Evolutionary conservation across 1,140 invertebrate genomes (phyloP).

Genomic region (Drosophila persimilis): DNA sequence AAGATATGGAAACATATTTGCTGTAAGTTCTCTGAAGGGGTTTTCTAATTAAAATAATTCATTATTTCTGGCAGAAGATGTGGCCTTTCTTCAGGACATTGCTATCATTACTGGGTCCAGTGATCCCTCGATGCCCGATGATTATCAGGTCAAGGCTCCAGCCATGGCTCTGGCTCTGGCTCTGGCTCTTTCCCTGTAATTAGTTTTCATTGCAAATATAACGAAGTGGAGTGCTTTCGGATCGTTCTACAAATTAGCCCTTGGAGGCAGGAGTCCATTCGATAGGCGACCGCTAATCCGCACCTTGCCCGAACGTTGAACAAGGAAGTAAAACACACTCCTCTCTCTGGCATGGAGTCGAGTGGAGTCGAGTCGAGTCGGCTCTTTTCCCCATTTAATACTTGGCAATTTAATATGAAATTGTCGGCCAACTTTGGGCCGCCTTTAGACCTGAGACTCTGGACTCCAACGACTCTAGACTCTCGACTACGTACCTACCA

Average conservation of each 20-base stretch:
- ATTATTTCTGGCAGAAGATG: background rate
- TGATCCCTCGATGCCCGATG: slow-evolving; percentile 46
- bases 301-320: slow-evolving; percentile 59
- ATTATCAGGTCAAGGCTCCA: slow-evolving; percentile 54
- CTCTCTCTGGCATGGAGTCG: slow-evolving; percentile 7
- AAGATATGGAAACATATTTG: slow-evolving; percentile 4
- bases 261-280: slow-evolving; percentile 58
- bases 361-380: slow-evolving; percentile 21
- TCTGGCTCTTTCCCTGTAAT: slow-evolving; percentile 50
- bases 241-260: slow-evolving; percentile 72
- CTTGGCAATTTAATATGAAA: slow-evolving; percentile 81
- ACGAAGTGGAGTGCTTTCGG: slow-evolving; percentile 28
- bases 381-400: slow-evolving; percentile 66
- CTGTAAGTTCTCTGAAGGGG: background rate
- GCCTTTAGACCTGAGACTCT: background rate
- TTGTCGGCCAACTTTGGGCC: slow-evolving; percentile 71
- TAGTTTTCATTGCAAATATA: slow-evolving; percentile 78
- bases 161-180: slow-evolving; percentile 2
- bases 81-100: slow-evolving; percentile 10
- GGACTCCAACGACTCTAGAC: slow-evolving; percentile 31
- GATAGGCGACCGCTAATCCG: slow-evolving; percentile 61
- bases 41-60: slow-evolving; percentile 30
- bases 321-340: slow-evolving; percentile 75
- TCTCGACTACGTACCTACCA: slow-evolving; percentile 12
- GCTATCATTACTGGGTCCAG: slow-evolving; percentile 49